phyloP scores from a whole-genome alignment of 2,797 vertebrate genomes.

The Meriones psammophilus region DNA sequence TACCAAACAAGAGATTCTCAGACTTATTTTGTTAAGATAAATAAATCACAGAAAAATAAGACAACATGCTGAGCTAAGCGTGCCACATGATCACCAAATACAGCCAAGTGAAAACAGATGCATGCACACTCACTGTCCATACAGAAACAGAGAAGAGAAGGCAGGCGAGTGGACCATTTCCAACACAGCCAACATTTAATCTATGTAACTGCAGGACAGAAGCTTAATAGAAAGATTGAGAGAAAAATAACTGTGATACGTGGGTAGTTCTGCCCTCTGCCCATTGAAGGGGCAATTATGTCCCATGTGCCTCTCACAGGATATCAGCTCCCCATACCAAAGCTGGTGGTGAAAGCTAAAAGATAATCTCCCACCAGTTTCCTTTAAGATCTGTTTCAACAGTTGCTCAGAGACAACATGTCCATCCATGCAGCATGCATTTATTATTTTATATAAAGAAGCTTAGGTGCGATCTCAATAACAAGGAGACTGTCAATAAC shows the following conservation, averaged over 20 bases:
- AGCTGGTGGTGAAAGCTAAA: background rate
- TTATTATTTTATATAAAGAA: conserved; percentile 6
- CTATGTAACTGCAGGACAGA: background rate
- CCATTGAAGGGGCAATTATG: background rate
- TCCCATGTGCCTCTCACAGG: background rate
- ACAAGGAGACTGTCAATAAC: conserved; percentile 11
- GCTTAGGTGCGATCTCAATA: background rate
- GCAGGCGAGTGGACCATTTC: background rate
- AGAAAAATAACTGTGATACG: background rate
- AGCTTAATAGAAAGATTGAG: background rate
- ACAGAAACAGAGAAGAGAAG: background rate
- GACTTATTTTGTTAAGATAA: conserved; percentile 17
- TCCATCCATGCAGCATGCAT: background rate
- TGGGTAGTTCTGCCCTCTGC: background rate
- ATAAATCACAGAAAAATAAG: conserved; percentile 14
- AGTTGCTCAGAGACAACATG: background rate
- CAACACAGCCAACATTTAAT: background rate
- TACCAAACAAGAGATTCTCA: background rate
- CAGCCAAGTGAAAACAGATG: conserved; percentile 26
- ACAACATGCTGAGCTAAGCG: background rate
- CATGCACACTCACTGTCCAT: background rate
- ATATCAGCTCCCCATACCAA: background rate
- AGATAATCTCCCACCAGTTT: background rate
- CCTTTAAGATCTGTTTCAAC: conserved; percentile 20
- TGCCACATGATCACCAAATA: background rate